phyloP scores from a whole-genome alignment of 2,113 vertebrate species.

The Protobothrops mucrosquamatus region DNA sequence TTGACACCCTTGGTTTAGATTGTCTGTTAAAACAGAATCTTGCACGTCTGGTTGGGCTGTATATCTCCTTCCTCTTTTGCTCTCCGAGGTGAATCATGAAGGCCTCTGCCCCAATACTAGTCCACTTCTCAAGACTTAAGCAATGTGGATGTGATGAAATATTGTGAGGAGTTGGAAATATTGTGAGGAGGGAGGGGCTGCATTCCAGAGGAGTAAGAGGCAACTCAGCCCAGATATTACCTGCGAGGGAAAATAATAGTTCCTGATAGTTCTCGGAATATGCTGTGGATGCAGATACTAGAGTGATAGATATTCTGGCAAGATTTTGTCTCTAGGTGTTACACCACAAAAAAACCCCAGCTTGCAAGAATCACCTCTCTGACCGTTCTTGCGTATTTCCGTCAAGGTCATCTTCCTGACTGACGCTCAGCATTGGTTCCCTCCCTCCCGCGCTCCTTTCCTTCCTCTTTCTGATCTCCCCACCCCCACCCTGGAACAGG shows the following conservation, averaged over 20 bases:
- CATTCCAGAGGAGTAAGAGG: neutral
- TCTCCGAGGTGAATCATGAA: neutral
- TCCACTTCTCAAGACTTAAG: neutral
- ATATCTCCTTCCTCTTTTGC: neutral
- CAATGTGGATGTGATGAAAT: neutral
- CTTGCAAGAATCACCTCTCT: neutral
- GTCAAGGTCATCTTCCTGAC: neutral
- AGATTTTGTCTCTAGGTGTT: neutral
- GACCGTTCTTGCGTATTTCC: neutral
- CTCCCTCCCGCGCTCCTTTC: neutral
- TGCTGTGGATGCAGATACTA: neutral
- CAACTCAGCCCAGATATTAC: neutral
- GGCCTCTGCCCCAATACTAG: neutral
- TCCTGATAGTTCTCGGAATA: neutral
- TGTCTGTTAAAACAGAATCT: no score
- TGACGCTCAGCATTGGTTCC: no score
- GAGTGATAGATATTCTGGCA: neutral
- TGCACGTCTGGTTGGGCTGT: no score
- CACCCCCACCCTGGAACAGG: neutral
- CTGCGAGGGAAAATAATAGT: neutral
- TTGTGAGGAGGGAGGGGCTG: neutral
- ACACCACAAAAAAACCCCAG: neutral
- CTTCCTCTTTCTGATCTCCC: neutral
- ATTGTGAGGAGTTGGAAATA: neutral
- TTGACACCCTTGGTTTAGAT: no score